Conservation (phyloP, 2,888 invertebrate genomes). For the Lithosia quadra region DNA sequence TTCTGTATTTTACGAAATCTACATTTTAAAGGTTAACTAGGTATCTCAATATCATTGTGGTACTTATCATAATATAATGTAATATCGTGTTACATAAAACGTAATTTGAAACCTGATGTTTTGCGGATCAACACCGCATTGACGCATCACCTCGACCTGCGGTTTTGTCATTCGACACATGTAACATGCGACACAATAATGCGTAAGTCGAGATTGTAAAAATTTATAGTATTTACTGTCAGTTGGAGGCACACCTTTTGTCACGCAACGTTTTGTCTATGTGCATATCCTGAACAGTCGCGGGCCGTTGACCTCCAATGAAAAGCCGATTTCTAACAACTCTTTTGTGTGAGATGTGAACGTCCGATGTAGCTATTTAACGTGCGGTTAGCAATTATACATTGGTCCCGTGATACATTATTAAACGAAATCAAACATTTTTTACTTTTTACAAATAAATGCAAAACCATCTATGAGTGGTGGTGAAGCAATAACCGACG, state of each 20-base stretch:
- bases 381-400: slow-evolving; percentile 46
- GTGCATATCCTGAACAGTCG: slow-evolving; percentile 80
- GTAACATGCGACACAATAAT: slow-evolving; percentile 16
- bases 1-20: not conserved
- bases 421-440: not conserved
- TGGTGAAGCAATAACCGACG: not conserved
- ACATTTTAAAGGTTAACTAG: not conserved
- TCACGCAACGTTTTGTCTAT: slow-evolving; percentile 75
- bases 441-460: not conserved
- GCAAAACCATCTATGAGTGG: not conserved
- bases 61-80: slow-evolving; percentile 8
- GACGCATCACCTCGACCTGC: slow-evolving; percentile 46
- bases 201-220: slow-evolving; percentile 22
- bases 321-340: slow-evolving; percentile 74
- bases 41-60: slow-evolving; percentile 1
- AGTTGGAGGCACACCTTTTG: slow-evolving; percentile 67
- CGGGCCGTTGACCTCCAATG: slow-evolving; percentile 73
- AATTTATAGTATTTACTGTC: slow-evolving; percentile 45
- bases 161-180: slow-evolving; percentile 51
- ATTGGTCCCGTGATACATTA: slow-evolving; percentile 45
- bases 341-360: slow-evolving; percentile 69
- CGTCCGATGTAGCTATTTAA: slow-evolving; percentile 55
- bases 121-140: slow-evolving; percentile 40
- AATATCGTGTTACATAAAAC: slow-evolving; percentile 30
- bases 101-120: slow-evolving; percentile 36